Percentiles rank a stretch among this genome's conserved stretches.
Evolutionary conservation across 2,113 vertebrate genomes (phyloP).

Genomic region (Mionectes macconnelli): DNA sequence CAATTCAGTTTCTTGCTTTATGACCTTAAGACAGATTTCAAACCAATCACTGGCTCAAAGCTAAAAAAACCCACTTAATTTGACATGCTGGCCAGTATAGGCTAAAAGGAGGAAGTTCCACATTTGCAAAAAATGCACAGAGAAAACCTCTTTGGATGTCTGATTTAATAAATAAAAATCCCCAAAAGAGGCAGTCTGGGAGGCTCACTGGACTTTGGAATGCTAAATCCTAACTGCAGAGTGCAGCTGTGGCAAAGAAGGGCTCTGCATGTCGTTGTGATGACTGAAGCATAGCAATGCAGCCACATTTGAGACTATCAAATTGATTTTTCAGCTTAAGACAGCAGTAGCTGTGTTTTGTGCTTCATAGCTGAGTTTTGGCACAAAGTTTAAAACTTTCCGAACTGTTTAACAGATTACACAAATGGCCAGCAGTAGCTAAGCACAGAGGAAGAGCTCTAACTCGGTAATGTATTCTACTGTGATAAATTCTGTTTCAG

Average conservation of each 20-base stretch:
- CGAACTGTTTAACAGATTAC: slow-evolving; percentile 29
- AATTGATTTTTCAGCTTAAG: not conserved
- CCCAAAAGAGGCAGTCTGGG: not conserved
- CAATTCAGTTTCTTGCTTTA: not conserved
- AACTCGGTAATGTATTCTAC: slow-evolving; percentile 27
- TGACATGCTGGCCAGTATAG: not conserved
- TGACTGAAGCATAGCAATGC: not conserved
- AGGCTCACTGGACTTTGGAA: not conserved
- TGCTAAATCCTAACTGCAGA: not conserved
- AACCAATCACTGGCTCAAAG: not conserved
- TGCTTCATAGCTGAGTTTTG: not conserved
- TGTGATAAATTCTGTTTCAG: slow-evolving; percentile 34
- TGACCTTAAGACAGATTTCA: not conserved
- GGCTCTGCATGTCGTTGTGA: not conserved
- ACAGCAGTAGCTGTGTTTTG: not conserved
- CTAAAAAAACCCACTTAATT: not conserved
- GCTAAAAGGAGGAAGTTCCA: not conserved
- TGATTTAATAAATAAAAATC: not conserved
- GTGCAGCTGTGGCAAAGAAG: not conserved
- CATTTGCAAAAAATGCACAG: not conserved
- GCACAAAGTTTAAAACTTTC: slow-evolving; percentile 4
- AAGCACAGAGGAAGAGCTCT: not conserved
- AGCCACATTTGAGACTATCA: not conserved
- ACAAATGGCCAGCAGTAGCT: not conserved
- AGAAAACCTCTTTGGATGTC: not conserved